Evolutionary conservation across 1,140 invertebrate genomes (phyloP).

Genomic region (Drosophila melanica): DNA sequence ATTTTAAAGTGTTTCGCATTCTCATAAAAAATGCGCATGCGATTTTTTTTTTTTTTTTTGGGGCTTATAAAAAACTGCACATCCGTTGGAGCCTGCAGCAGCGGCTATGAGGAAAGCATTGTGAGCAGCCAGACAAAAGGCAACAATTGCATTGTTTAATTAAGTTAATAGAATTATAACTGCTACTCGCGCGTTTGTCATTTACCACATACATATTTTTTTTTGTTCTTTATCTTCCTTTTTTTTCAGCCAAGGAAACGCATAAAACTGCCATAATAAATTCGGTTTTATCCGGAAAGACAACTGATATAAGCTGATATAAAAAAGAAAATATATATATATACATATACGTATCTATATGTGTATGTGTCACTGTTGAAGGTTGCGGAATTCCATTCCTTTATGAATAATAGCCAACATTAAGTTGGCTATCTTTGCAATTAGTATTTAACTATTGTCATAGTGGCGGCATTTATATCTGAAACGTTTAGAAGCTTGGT

Average conservation of each 20-base stretch:
- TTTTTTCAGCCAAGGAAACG: conserved; percentile 16
- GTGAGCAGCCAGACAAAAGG: conserved; percentile 51
- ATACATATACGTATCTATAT: neutral
- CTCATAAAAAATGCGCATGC: conserved; percentile 51
- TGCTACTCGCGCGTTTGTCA: conserved; percentile 35
- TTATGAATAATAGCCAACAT: neutral
- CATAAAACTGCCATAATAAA: conserved; percentile 74
- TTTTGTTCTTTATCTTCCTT: neutral
- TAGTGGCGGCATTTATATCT: neutral
- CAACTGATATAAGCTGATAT: conserved; percentile 30
- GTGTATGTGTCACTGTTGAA: neutral
- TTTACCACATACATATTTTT: conserved; percentile 23
- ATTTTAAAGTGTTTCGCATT: conserved; percentile 47
- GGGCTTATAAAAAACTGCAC: conserved; percentile 43
- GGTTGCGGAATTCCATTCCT: neutral
- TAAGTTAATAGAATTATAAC: conserved; percentile 81
- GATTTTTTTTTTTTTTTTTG: conserved; percentile 32
- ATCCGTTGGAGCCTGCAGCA: conserved; percentile 11
- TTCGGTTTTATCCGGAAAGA: conserved; percentile 59
- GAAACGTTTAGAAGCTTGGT: too few species aligned
- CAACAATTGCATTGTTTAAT: conserved; percentile 71
- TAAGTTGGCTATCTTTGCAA: conserved; percentile 8
- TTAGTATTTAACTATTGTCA: conserved; percentile 4
- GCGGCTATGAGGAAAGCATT: conserved; percentile 14
- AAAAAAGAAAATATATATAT: neutral